phyloP scores from a whole-genome alignment of 2,113 vertebrate genomes.

The Narcine bancroftii region DNA sequence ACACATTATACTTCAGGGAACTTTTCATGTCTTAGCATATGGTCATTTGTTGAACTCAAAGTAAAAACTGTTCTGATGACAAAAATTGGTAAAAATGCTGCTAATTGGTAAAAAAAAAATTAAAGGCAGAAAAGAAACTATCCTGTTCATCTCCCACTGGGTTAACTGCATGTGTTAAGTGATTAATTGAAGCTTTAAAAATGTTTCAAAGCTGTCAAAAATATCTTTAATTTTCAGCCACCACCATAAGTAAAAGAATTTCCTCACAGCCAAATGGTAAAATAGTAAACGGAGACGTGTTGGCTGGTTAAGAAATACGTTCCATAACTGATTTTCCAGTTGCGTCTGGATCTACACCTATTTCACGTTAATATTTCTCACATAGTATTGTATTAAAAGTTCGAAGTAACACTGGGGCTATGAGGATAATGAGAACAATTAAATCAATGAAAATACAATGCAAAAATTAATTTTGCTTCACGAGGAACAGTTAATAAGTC shows the following conservation, averaged over 20 bases:
- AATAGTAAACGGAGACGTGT: not conserved
- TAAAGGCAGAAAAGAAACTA: no score
- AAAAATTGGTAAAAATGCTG: no score
- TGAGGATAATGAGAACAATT: no score
- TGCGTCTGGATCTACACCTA: not conserved
- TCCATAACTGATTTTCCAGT: not conserved
- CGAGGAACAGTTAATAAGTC: slow-evolving; percentile 7
- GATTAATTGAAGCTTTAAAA: not conserved
- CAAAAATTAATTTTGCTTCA: not conserved
- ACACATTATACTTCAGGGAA: no score
- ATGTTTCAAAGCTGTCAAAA: not conserved
- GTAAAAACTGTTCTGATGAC: no score
- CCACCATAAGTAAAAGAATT: not conserved
- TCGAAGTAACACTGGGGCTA: not conserved
- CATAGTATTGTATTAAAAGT: not conserved
- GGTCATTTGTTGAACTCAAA: no score
- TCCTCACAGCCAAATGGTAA: not conserved
- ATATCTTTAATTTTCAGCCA: not conserved
- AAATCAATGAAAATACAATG: not conserved
- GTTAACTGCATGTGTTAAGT: no score
- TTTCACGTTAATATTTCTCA: not conserved
- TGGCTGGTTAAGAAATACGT: no score
- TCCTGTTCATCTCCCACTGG: no score
- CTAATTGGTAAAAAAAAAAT: no score
- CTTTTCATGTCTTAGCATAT: no score